phyloP scores from a whole-genome alignment of 2,113 vertebrate genomes.

The Mesitornis unicolor region DNA sequence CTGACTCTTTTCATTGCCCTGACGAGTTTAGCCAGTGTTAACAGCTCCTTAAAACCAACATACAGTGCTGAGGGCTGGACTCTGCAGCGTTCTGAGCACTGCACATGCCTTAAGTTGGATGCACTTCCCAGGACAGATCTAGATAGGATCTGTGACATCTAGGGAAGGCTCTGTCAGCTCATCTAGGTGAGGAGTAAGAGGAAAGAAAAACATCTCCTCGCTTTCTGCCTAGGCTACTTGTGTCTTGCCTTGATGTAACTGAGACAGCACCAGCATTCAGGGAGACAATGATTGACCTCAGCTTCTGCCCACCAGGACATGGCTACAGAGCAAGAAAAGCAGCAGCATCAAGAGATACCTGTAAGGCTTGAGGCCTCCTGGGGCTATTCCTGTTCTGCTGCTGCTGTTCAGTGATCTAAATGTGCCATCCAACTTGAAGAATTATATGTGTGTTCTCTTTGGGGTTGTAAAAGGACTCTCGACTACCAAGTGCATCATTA shows the following conservation, averaged over 20 bases:
- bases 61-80: not conserved
- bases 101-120: not conserved
- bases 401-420: not conserved
- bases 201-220: not conserved
- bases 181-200: not conserved
- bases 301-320: not conserved
- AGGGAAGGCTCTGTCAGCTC: not conserved
- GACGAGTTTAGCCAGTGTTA: not conserved
- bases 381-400: not conserved
- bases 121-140: fast-evolving
- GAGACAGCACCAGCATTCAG: not conserved
- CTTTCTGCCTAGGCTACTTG: not conserved
- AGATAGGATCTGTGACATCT: not conserved
- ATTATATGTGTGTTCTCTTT: not conserved
- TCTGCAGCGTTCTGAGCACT: not conserved
- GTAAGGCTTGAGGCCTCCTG: not conserved
- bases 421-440: not conserved
- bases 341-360: not conserved
- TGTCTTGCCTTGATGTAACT: not conserved
- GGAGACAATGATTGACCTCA: not conserved
- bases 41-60: not conserved
- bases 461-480: not conserved
- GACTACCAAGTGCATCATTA: not conserved
- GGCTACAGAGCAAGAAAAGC: not conserved
- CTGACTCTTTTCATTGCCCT: not conserved